Conservation (phyloP, 2,113 vertebrate species). For the Datnioides undecimradiatus region DNA sequence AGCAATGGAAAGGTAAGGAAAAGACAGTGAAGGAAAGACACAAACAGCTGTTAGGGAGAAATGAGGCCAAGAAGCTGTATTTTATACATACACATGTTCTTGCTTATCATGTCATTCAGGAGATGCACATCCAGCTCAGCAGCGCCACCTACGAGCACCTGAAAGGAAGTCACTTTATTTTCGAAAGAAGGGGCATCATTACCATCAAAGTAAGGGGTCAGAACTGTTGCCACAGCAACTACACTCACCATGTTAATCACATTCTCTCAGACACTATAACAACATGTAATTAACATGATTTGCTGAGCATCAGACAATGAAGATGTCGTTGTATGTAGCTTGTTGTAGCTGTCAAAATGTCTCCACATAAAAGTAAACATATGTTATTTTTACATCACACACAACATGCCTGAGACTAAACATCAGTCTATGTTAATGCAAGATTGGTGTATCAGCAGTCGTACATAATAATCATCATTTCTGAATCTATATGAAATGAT, state of each 20-base stretch:
- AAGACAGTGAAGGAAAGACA: background rate
- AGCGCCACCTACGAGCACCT: slow-evolving; percentile 84
- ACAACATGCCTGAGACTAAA: slow-evolving; percentile 5
- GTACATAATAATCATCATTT: slow-evolving; percentile 36
- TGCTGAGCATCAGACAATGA: background rate
- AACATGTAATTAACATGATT: slow-evolving; percentile 4
- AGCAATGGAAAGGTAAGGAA: slow-evolving; percentile 82
- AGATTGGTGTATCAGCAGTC: slow-evolving; percentile 15
- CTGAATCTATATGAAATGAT: slow-evolving; percentile 24
- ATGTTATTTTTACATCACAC: slow-evolving; percentile 3
- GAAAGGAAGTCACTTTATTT: slow-evolving; percentile 85
- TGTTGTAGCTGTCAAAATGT: no score
- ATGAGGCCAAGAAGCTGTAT: no score
- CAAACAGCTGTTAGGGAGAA: background rate
- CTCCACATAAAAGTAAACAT: background rate
- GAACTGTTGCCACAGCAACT: slow-evolving; percentile 17
- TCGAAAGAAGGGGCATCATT: slow-evolving; percentile 82
- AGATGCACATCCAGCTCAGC: slow-evolving; percentile 86
- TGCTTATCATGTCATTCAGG: slow-evolving; percentile 57
- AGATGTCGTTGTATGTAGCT: background rate
- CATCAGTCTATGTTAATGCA: slow-evolving; percentile 7
- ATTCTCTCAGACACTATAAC: background rate
- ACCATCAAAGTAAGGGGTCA: slow-evolving; percentile 82
- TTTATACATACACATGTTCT: no score
- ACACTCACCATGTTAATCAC: background rate